Percentiles rank a stretch among this genome's conserved stretches.
phyloP scores from a whole-genome alignment of 2,888 invertebrate genomes.

The Synergus laeviventris region DNA sequence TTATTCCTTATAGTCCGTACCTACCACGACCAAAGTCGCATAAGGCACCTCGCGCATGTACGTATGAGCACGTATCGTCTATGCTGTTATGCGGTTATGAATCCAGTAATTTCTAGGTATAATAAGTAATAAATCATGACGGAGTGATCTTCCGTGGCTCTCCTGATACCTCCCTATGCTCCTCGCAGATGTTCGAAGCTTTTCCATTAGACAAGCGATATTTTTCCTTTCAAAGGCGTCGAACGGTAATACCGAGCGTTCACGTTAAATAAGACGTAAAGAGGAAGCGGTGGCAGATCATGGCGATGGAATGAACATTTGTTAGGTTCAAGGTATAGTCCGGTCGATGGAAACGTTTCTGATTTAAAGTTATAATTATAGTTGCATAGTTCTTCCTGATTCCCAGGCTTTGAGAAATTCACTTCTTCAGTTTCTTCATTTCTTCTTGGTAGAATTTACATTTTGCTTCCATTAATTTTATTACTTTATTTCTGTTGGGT shows the following conservation, averaged over 20 bases:
- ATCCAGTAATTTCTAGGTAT: conserved; percentile 60
- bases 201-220: conserved; percentile 39
- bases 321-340: conserved; percentile 21
- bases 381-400: conserved; percentile 15
- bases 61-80: conserved; percentile 42
- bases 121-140: conserved; percentile 59
- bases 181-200: conserved; percentile 28
- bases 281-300: conserved; percentile 38
- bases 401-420: neutral
- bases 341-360: conserved; percentile 21
- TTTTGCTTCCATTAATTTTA: neutral
- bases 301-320: conserved; percentile 34
- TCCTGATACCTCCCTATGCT: conserved; percentile 22
- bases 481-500: too few relatives aligned
- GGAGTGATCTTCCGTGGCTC: conserved; percentile 42
- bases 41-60: conserved; percentile 40
- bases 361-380: conserved; percentile 38
- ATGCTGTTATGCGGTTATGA: conserved; percentile 57
- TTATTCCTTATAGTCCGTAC: conserved; percentile 55
- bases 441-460: neutral
- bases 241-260: conserved; percentile 10
- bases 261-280: conserved; percentile 31
- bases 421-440: neutral
- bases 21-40: conserved; percentile 41
- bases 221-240: conserved; percentile 28